A percentile compares a stretch with the other conserved stretches of the same genome.
Conservation (phyloP, 2,113 vertebrate species). For the Acanthisitta chloris region DNA sequence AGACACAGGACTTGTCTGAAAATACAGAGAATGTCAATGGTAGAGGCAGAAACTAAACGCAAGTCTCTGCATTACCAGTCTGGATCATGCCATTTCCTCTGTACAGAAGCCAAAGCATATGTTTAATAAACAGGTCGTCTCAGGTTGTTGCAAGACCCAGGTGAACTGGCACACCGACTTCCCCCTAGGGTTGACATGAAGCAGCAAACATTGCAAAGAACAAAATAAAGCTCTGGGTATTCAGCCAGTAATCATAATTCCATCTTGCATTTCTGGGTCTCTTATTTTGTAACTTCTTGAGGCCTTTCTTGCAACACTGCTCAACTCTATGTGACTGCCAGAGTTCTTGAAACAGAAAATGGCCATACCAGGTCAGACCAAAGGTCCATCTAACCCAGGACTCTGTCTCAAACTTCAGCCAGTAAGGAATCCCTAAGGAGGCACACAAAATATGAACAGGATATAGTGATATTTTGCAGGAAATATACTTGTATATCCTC, state of each 20-base stretch:
- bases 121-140: slow-evolving; percentile 66
- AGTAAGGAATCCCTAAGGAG: not conserved
- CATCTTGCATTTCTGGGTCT: slow-evolving; percentile 21
- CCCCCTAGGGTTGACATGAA: slow-evolving; percentile 57
- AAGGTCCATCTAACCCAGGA: not conserved
- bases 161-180: slow-evolving; percentile 54
- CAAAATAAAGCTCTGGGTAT: slow-evolving; percentile 30
- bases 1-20: not conserved
- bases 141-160: slow-evolving; percentile 60
- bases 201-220: slow-evolving; percentile 26
- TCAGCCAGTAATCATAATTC: not conserved
- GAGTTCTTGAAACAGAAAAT: not conserved
- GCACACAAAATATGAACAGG: not conserved
- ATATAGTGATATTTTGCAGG: not conserved
- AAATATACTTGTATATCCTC: not conserved
- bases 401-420: not conserved
- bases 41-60: slow-evolving; percentile 45
- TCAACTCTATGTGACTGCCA: not conserved
- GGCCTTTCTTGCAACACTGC: slow-evolving; percentile 18
- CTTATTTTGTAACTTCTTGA: slow-evolving; percentile 41
- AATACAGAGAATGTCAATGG: not conserved
- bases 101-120: slow-evolving; percentile 27
- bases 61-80: slow-evolving; percentile 54
- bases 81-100: slow-evolving; percentile 57
- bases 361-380: not conserved